Percentiles rank a stretch among this genome's conserved stretches.
These are phyloP conservation scores for Calephelis nemesis DNA, from an alignment of 1,140 invertebrate genomes.

Conservation along the genomic window DNA sequence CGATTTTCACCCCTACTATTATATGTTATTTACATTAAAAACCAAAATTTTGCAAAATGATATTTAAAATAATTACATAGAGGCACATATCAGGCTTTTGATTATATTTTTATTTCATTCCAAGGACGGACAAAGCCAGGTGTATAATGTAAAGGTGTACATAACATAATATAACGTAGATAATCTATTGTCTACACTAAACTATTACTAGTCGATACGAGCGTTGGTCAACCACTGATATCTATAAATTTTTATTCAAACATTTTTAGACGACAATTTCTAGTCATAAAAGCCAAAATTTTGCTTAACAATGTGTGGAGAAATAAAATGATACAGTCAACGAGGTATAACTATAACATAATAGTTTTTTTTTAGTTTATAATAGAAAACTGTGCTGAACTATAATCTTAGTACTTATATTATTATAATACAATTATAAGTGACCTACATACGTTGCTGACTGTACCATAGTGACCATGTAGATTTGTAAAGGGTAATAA, in stretches of 20 bases:
- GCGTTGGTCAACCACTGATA: constrained; percentile 2
- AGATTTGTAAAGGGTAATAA: constrained; percentile 24
- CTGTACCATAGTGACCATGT: constrained; percentile 24
- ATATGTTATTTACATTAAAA: constrained; percentile 30
- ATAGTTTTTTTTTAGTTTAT: neutral
- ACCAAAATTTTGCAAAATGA: constrained; percentile 52
- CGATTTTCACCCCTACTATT: constrained; percentile 24
- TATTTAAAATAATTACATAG: constrained; percentile 54
- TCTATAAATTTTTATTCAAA: neutral
- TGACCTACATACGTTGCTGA: constrained; percentile 18
- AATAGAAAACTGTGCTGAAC: constrained; percentile 19
- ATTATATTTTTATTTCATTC: constrained; percentile 47
- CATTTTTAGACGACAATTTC: neutral
- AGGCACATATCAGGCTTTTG: constrained; percentile 72
- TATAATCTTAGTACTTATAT: constrained; percentile 15
- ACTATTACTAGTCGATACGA: constrained; percentile 3
- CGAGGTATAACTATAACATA: neutral
- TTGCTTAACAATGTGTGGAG: constrained; percentile 2
- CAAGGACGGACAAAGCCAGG: constrained; percentile 68
- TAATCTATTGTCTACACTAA: constrained; percentile 19
- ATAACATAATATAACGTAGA: constrained; percentile 30
- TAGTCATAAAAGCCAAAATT: constrained; percentile 3
- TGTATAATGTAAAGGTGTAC: constrained; percentile 35
- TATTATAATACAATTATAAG: constrained; percentile 19
- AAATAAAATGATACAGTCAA: constrained; percentile 13